Base-by-base conservation (phyloP, 1,140 invertebrate species). In the Drosophila nannoptera region DNA sequence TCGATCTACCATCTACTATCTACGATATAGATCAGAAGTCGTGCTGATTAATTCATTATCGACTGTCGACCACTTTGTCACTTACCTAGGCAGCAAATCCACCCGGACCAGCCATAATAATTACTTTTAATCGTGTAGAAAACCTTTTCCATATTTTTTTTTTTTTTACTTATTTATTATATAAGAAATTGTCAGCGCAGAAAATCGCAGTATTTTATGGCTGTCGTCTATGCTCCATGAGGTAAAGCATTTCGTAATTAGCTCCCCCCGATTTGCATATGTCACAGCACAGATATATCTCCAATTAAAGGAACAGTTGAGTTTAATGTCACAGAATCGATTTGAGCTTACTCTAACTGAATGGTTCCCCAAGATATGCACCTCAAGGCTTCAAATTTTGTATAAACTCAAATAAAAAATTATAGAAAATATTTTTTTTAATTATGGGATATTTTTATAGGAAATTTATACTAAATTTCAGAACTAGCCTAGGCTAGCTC, bases 41-140 rank as follows among this genome's bases (percentile, higher is more conserved):
- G 14, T 31, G n/a, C 68, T 75, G 80, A 83, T 84, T 83, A 84
- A 84, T 83, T 83, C 76, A 83, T 84, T 83, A 84, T 55, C 76
- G 63, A 76, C 69, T 84, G 80, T 83, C 80, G 62, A 84, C 80
- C 60, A 74, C 73, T 70, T 80, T 83, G 80, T 84, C 80, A 84
- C 50, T 73, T 76, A 59, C 71, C 61, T 55, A 45, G 5, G 69
- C 54, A 49, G 63, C 40, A 55, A 61, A 14, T 14, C 40, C 5
- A 43, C 5, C 6, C 9, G 40, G 14, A 43, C 40, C 36, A 22
- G 22, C 22, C 22, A 22, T 22, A 22, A 22, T 22, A 22, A 22
- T 22, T 45, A 60, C 52, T 62, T 69, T 83, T 83, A 83, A 83
- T 83, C 60, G 80, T 68, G 68, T 84, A 73, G 73, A 83, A 76